These are phyloP conservation scores for Limanda limanda DNA, from an alignment of 2,113 vertebrate genomes.

Conservation along the genomic window DNA sequence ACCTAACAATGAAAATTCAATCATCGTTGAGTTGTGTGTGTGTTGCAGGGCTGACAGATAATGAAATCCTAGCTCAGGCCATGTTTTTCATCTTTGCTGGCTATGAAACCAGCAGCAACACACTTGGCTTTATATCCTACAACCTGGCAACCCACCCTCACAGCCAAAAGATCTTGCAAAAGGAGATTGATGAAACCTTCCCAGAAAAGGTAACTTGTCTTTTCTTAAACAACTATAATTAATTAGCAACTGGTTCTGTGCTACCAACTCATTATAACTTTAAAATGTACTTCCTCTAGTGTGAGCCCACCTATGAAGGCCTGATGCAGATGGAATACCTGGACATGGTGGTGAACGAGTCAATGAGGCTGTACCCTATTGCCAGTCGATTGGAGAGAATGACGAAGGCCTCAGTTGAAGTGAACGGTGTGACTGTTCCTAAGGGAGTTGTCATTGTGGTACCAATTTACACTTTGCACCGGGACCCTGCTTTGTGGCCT, in stretches of 20 bases:
- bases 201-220: constrained; percentile 75
- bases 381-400: constrained; percentile 75
- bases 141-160: constrained; percentile 83
- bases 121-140: constrained; percentile 78
- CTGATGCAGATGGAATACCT: constrained; percentile 88
- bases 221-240: neutral
- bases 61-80: constrained; percentile 84
- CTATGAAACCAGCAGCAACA: constrained; percentile 84
- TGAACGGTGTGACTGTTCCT: constrained; percentile 76
- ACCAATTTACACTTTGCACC: constrained; percentile 72
- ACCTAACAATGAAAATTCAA: no score
- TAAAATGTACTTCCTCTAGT: constrained; percentile 55
- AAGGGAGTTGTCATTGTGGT: constrained; percentile 56
- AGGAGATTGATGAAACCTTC: constrained; percentile 82
- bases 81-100: constrained; percentile 85
- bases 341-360: constrained; percentile 86
- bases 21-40: constrained; percentile 18
- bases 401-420: constrained; percentile 84
- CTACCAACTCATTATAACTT: neutral
- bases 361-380: constrained; percentile 77
- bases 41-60: constrained; percentile 82
- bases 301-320: constrained; percentile 63
- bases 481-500: constrained; percentile 72
- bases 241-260: neutral
- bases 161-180: constrained; percentile 78